A percentile compares a stretch with the other conserved stretches of the same genome.
These are phyloP conservation scores for Heteromormyrus szaboi DNA, from an alignment of 2,797 vertebrate genomes.

Conservation along the genomic window DNA sequence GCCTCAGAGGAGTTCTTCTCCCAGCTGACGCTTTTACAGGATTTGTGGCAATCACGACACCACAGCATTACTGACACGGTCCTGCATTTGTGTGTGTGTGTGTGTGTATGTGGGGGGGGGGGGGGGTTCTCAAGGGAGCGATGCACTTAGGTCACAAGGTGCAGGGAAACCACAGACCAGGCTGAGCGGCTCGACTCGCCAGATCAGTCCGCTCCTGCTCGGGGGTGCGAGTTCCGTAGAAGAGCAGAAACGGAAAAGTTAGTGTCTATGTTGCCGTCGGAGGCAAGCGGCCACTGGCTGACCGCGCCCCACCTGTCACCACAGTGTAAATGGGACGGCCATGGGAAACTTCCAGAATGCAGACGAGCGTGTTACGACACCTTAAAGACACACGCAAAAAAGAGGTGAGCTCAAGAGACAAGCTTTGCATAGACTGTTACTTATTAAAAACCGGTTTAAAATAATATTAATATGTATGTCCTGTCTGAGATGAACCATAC, in stretches of 20 bases:
- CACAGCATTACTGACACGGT: not conserved
- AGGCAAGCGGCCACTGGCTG: too few relatives aligned
- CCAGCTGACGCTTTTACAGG: not conserved
- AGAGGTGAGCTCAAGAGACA: not conserved
- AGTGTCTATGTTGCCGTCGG: not conserved
- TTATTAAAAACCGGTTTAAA: not conserved
- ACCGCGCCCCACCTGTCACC: not conserved
- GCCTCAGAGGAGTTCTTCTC: not conserved
- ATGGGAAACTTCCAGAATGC: not conserved
- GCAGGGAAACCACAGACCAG: slow-evolving; percentile 6
- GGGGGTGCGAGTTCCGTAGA: not conserved
- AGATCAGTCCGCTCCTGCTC: not conserved
- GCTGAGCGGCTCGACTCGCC: not conserved
- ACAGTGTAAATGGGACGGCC: not conserved
- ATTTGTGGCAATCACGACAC: not conserved
- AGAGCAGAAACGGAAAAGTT: not conserved
- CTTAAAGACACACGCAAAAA: not conserved
- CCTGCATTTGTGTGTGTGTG: not conserved
- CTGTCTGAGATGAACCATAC: not conserved
- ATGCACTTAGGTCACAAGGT: not conserved
- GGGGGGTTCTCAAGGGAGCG: not conserved
- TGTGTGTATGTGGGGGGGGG: not conserved
- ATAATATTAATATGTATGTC: not conserved
- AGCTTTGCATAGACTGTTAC: not conserved
- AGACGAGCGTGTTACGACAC: not conserved